Evolutionary conservation across 2,797 vertebrate species (phyloP).

Genomic region (Pseudotriccus pelzelni): DNA sequence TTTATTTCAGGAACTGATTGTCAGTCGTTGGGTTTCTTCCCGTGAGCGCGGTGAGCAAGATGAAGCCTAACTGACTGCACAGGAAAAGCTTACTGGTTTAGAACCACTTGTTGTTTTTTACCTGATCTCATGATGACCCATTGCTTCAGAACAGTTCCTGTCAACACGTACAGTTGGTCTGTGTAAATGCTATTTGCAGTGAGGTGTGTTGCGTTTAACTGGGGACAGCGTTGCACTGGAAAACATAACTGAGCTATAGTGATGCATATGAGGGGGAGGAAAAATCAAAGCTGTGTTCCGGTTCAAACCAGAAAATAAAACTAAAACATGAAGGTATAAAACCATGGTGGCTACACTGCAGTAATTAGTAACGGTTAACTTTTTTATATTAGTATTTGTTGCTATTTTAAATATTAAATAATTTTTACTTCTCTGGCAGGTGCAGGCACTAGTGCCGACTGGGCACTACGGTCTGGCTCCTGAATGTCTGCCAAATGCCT

Average conservation of each 20-base stretch:
- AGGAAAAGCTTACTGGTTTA: neutral
- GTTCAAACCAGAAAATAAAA: neutral
- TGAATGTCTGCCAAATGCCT: neutral
- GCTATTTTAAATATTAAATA: neutral
- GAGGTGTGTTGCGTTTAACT: neutral
- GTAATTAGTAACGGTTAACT: neutral
- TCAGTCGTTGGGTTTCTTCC: slow-evolving; percentile 88
- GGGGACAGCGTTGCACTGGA: neutral
- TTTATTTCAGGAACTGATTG: slow-evolving; percentile 83
- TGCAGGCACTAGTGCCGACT: neutral
- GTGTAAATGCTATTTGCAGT: neutral
- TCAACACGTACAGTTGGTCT: neutral
- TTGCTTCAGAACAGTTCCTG: neutral
- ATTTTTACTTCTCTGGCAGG: neutral
- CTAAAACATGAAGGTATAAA: neutral
- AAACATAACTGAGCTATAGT: neutral
- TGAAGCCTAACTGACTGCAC: slow-evolving; percentile 60
- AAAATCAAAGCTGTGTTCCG: neutral
- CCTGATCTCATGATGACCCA: neutral
- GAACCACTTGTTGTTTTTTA: neutral
- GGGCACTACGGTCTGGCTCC: neutral
- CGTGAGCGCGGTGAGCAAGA: slow-evolving; percentile 86
- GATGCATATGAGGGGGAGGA: neutral
- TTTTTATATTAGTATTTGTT: neutral
- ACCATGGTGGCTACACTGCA: neutral